phyloP scores from a whole-genome alignment of 2,113 vertebrate genomes.

The Hemichromis elongatus region DNA sequence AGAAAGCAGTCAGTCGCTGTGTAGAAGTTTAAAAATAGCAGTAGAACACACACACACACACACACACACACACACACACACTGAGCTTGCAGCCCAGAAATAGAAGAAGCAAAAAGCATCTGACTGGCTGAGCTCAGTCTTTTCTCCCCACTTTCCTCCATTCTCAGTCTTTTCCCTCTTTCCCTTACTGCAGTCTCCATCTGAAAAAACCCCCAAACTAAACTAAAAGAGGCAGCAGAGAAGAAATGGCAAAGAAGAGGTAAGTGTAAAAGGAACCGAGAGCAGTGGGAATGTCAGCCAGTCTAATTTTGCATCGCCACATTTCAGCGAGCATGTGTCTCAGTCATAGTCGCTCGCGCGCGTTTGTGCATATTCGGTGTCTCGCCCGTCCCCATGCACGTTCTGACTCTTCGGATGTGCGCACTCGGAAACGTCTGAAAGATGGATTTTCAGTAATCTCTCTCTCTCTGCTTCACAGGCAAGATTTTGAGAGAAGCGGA shows the following conservation, averaged over 20 bases:
- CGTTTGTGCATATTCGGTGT: not conserved
- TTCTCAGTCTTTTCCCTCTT: not conserved
- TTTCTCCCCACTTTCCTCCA: not conserved
- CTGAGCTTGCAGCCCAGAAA: not conserved
- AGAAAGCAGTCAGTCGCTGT: not conserved
- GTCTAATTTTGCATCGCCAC: not conserved
- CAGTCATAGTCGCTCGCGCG: not conserved
- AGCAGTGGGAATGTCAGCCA: not conserved
- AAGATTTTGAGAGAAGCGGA: not conserved
- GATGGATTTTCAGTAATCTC: not conserved
- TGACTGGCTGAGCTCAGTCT: not conserved
- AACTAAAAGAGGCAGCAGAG: not conserved
- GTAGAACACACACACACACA: not conserved
- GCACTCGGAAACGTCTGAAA: not conserved
- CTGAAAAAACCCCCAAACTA: not conserved
- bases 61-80: not conserved
- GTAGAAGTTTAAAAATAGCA: constrained; percentile 51
- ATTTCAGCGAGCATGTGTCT: not conserved
- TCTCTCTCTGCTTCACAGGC: not conserved
- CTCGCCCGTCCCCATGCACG: not conserved
- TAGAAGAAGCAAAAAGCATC: constrained; percentile 21
- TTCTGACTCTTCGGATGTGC: not conserved
- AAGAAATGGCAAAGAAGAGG: not conserved
- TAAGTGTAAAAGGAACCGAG: not conserved
- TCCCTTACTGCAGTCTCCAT: not conserved